phyloP scores from a whole-genome alignment of 1,140 invertebrate species.

The Drosophila lini region DNA sequence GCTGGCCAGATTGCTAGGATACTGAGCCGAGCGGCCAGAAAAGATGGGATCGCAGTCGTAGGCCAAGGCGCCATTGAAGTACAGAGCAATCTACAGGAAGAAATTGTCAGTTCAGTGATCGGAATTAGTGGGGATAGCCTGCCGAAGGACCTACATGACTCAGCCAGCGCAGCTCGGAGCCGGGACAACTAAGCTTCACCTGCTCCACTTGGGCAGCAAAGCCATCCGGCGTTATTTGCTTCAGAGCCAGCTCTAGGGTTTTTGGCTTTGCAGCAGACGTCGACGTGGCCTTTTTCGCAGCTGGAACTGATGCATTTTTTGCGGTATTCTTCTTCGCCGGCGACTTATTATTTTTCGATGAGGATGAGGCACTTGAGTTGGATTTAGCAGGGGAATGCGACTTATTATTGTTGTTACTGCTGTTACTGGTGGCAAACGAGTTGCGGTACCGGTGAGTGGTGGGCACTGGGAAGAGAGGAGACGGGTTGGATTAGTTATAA shows the following conservation, averaged over 20 bases:
- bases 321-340: slow-evolving; percentile 45
- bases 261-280: slow-evolving; percentile 85
- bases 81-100: slow-evolving; percentile 50
- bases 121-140: no score
- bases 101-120: neutral
- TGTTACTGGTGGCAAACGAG: slow-evolving; percentile 61
- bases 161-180: slow-evolving; percentile 73
- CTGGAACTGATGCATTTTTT: slow-evolving; percentile 18
- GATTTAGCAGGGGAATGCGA: slow-evolving; percentile 83
- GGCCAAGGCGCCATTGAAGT: slow-evolving; percentile 58
- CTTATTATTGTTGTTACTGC: slow-evolving; percentile 75
- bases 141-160: slow-evolving; percentile 50
- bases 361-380: slow-evolving; percentile 48
- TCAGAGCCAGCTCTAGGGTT: slow-evolving; percentile 88
- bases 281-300: slow-evolving; percentile 40
- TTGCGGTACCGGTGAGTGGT: slow-evolving; percentile 61
- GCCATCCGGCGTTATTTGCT: slow-evolving; percentile 62
- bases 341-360: slow-evolving; percentile 84
- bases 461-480: slow-evolving; percentile 53
- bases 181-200: slow-evolving; percentile 67
- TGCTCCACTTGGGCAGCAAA: slow-evolving; percentile 68
- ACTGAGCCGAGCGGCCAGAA: slow-evolving; percentile 69
- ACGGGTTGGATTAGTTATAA: slow-evolving; percentile 16
- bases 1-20: slow-evolving; percentile 72
- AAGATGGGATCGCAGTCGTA: slow-evolving; percentile 78